Percentiles rank a stretch among this genome's conserved stretches.
Conservation (phyloP, 2,888 invertebrate species). For the Mesorhabditis sp. region DNA sequence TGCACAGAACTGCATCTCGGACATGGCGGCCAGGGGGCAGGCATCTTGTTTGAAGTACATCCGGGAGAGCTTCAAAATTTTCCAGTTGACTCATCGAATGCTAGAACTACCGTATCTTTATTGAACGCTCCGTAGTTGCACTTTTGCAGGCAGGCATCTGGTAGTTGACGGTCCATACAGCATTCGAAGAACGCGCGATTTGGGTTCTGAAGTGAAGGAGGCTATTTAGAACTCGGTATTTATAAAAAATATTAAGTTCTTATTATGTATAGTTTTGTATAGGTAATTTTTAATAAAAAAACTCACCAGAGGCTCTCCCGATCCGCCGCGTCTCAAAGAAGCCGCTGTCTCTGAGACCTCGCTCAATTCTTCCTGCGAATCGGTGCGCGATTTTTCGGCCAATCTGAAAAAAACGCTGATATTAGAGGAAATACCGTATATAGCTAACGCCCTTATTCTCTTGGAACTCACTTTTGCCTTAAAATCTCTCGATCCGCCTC, state of each 20-base stretch:
- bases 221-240: not conserved
- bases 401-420: not conserved
- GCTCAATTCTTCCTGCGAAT: not conserved
- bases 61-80: conserved; percentile 24
- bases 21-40: conserved; percentile 52
- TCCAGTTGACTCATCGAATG: conserved; percentile 2
- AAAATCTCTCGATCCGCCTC: conserved; percentile 27
- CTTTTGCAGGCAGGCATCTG: conserved; percentile 50
- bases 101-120: conserved; percentile 31
- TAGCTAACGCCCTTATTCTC: not conserved
- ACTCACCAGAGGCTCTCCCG: not conserved
- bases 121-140: conserved; percentile 45
- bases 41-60: conserved; percentile 56
- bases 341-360: conserved; percentile 11
- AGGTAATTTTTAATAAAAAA: no score
- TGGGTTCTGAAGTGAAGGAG: conserved; percentile 40
- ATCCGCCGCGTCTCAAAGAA: conserved; percentile 13
- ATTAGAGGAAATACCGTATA: not conserved
- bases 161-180: conserved; percentile 50
- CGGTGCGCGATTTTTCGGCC: not conserved
- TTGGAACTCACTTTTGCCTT: conserved; percentile 20
- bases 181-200: conserved; percentile 52
- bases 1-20: conserved; percentile 52
- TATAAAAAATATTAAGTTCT: not conserved
- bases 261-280: no score